phyloP scores from a whole-genome alignment of 2,113 vertebrate genomes.

The Nannospalax galili region DNA sequence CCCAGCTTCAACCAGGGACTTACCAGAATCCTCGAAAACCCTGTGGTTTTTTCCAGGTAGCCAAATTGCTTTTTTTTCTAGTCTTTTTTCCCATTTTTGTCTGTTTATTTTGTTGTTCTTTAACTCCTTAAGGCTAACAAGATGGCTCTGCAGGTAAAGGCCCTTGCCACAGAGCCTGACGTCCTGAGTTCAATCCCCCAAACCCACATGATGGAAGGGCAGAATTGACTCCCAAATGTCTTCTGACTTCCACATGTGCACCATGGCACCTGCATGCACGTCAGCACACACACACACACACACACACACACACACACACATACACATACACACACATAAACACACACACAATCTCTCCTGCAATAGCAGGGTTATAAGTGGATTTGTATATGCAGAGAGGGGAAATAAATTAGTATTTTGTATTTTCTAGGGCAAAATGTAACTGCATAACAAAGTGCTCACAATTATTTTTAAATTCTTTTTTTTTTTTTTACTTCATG shows the following conservation, averaged over 20 bases:
- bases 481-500: constrained; percentile 49
- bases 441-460: constrained; percentile 17
- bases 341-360: not conserved
- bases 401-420: constrained; percentile 36
- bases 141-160: not conserved
- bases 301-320: too few species aligned
- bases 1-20: not conserved
- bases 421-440: constrained; percentile 49
- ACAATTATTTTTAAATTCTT: constrained; percentile 1
- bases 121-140: not conserved
- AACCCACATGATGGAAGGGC: not conserved
- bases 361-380: constrained; percentile 37
- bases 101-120: not conserved
- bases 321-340: not conserved
- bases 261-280: not conserved
- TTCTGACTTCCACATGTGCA: not conserved
- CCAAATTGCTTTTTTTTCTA: not conserved
- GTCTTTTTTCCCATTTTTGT: not conserved
- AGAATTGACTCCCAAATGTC: not conserved
- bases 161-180: not conserved
- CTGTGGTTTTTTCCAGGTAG: not conserved
- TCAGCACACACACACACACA: not conserved
- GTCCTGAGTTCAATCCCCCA: not conserved
- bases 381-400: constrained; percentile 57
- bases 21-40: constrained; percentile 39